Evolutionary conservation across 2,888 invertebrate species (phyloP).

Genomic region (Pseudococcus jackbeardsleyi): DNA sequence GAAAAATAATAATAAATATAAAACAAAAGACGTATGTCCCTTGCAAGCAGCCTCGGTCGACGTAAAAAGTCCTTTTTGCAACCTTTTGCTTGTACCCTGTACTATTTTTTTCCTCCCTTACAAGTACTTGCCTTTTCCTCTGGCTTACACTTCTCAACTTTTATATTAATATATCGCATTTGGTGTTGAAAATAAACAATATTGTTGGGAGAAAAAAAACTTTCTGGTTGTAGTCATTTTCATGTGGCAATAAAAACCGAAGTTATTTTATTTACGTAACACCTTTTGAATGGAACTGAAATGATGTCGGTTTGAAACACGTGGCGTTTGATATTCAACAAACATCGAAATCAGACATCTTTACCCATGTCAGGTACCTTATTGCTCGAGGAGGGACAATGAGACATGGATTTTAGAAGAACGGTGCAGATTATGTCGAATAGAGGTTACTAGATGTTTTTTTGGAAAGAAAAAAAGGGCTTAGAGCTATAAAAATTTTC

Average conservation of each 20-base stretch:
- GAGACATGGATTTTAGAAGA: too few species aligned
- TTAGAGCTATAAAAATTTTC: too few species aligned
- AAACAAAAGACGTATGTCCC: slow-evolving; percentile 55
- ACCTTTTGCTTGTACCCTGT: background rate
- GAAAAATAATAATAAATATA: slow-evolving; percentile 56
- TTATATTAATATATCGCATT: background rate
- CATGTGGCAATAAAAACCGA: background rate
- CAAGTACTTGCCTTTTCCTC: background rate
- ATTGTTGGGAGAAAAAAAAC: background rate
- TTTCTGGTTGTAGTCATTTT: background rate
- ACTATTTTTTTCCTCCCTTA: background rate
- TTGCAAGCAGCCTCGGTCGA: slow-evolving; percentile 3
- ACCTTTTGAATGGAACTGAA: background rate
- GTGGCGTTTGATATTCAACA: background rate
- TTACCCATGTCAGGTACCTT: background rate
- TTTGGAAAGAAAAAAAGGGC: too few species aligned
- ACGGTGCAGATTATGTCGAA: too few species aligned
- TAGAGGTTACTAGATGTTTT: too few species aligned
- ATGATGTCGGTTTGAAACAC: background rate
- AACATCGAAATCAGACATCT: background rate
- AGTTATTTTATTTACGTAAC: background rate
- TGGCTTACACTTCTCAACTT: background rate
- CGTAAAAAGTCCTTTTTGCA: slow-evolving; percentile 15
- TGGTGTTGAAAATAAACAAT: background rate
- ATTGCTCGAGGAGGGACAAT: background rate